Conservation (phyloP, 2,797 vertebrate genomes). For the Phalanger gymnotis region DNA sequence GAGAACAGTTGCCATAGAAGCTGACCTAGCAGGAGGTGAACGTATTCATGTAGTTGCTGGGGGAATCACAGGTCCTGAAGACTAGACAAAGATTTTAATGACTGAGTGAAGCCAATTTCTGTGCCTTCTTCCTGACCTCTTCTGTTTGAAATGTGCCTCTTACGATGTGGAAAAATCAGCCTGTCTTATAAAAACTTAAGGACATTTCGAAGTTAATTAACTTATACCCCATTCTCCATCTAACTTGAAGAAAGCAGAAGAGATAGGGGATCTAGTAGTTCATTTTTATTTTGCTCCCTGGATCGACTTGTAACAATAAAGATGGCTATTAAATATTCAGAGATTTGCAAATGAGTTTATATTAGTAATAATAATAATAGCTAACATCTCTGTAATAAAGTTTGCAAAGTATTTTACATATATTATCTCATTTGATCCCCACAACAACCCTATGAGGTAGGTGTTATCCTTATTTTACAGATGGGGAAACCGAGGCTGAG, state of each 20-base stretch:
- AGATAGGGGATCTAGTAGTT: not conserved
- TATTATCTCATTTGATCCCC: not conserved
- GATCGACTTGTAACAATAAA: not conserved
- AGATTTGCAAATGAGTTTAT: not conserved
- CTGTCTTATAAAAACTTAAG: not conserved
- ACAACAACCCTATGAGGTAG: not conserved
- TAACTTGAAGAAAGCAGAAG: slow-evolving; percentile 24
- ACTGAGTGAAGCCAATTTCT: slow-evolving; percentile 11
- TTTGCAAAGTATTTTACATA: not conserved
- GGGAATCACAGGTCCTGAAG: not conserved
- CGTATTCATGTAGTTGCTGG: not conserved
- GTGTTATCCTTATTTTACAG: not conserved
- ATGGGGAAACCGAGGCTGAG: not conserved
- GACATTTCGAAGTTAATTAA: slow-evolving; percentile 16
- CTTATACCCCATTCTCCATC: not conserved
- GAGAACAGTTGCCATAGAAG: slow-evolving; percentile 21
- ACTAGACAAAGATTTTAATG: slow-evolving; percentile 48
- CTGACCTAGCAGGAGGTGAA: not conserved
- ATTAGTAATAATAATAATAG: not conserved
- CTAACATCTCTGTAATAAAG: not conserved
- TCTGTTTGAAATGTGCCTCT: slow-evolving; percentile 14
- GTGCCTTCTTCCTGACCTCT: slow-evolving; percentile 9
- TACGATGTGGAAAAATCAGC: slow-evolving; percentile 19
- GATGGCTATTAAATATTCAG: not conserved
- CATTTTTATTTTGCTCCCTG: slow-evolving; percentile 12